A percentile compares a stretch with the other conserved stretches of the same genome.
Evolutionary conservation across 2,113 vertebrate genomes (phyloP).

Genomic region (Eulacestoma nigropectus): DNA sequence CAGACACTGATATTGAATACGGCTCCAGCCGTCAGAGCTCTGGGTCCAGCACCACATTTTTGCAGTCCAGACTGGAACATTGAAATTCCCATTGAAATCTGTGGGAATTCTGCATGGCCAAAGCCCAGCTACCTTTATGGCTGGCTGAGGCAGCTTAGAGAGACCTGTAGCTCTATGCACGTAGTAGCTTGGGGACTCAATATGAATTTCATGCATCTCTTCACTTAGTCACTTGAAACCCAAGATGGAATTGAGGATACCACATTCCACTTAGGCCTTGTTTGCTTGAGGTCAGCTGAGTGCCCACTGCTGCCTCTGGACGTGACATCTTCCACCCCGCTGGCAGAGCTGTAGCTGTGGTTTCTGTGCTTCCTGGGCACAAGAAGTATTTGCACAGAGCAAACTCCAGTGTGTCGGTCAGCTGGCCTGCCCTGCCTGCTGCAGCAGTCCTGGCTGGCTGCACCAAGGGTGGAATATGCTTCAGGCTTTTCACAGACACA

Average conservation of each 20-base stretch:
- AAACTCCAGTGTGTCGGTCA: not conserved
- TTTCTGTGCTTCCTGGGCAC: not conserved
- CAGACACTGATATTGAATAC: conserved; percentile 42
- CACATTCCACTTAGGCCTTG: conserved; percentile 38
- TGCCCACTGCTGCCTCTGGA: conserved; percentile 23
- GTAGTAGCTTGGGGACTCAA: not conserved
- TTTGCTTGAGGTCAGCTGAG: conserved; percentile 34
- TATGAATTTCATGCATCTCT: conserved; percentile 20
- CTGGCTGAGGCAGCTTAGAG: not conserved
- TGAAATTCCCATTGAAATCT: conserved; percentile 54
- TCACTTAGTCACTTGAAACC: conserved; percentile 35
- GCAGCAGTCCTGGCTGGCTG: not conserved
- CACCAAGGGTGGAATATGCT: not conserved
- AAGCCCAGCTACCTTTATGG: conserved; percentile 37
- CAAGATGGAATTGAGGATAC: conserved; percentile 11
- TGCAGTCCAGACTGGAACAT: conserved; percentile 34
- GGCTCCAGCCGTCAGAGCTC: conserved; percentile 53
- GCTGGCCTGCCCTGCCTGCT: not conserved
- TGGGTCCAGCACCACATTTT: conserved; percentile 29
- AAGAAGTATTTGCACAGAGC: not conserved
- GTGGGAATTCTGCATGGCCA: conserved; percentile 39
- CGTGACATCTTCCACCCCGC: not conserved
- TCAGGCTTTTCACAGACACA: not conserved
- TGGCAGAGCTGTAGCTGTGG: conserved; percentile 1
- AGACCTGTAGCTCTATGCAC: not conserved